Base-by-base conservation (phyloP, 2,113 vertebrate genomes). In the Siniperca chuatsi region DNA sequence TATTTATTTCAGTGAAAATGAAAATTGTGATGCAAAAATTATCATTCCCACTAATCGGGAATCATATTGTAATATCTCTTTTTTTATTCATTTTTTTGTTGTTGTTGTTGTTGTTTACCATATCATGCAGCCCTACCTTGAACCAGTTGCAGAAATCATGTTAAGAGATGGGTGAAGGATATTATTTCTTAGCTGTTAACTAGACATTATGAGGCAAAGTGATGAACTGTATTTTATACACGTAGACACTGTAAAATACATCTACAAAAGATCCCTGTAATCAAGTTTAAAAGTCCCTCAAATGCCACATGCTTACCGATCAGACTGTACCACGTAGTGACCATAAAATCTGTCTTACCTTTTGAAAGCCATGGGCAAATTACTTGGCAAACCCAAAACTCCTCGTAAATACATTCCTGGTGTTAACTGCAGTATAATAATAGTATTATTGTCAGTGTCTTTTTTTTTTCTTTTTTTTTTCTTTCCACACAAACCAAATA, bases 121-220 rank as follows among this genome's bases (percentile, higher is more conserved):
- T 29, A 29, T 29, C 29, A 29, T 29, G 29, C 29, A 29, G 29
- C 29, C 29, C 29, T 29, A 62, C 21, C 16, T 81, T 67, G 13
- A 65, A 33, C 64, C 42, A 74, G 61, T 6, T 73, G 18, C 37
- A 80, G 33, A 68, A 79, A 74, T 21, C 50, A 18, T 40, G 29
- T 8, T 21, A 52, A 4, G 10, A 48, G 8, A 6, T 23, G 50
- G 18, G 23, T 16, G 3, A 18, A 54, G 46, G 3, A n/a, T 23
- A 20, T 8, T 8, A 29, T 12, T 57, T 44, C 10, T 6, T 23
- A n/a, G 12, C 4, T 50, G 42, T 68, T 50, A 37, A 44, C 50
- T 58, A 5, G 4, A 57, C 21, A 12, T 33, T 54, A 16, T 25
- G 16, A 46, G 4, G 13, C 4, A 12, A 40, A 1, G 68, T 6